Conservation (phyloP, 2,113 vertebrate genomes). For the Nothoprocta perdicaria region DNA sequence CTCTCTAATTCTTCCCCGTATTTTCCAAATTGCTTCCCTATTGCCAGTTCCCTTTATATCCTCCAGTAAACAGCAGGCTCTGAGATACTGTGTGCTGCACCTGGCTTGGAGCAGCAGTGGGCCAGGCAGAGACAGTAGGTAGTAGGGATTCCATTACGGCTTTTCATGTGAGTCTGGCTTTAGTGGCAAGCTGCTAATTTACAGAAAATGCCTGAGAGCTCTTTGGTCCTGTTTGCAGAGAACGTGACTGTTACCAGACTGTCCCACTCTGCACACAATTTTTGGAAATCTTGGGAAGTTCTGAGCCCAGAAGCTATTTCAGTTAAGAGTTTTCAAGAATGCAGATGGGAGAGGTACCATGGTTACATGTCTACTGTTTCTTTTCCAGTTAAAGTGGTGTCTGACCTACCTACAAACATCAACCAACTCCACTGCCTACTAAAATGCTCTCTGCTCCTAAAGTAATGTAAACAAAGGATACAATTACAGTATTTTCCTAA, state of each 20-base stretch:
- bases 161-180: no score
- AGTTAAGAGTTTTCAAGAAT: no score
- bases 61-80: background rate
- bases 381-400: background rate
- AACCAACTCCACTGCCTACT: background rate
- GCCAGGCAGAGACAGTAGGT: background rate
- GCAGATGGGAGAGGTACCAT: no score
- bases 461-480: background rate
- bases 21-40: background rate
- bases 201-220: no score
- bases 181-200: background rate
- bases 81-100: background rate
- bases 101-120: background rate
- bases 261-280: no score
- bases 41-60: background rate
- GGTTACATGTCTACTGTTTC: background rate
- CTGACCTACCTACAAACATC: background rate
- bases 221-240: no score
- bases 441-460: background rate
- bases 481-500: background rate
- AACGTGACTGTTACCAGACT: no score
- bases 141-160: no score
- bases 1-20: background rate
- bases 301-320: no score
- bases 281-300: no score